Base-by-base conservation (phyloP, 2,888 invertebrate genomes). In the Fissipunctia ypsillon region DNA sequence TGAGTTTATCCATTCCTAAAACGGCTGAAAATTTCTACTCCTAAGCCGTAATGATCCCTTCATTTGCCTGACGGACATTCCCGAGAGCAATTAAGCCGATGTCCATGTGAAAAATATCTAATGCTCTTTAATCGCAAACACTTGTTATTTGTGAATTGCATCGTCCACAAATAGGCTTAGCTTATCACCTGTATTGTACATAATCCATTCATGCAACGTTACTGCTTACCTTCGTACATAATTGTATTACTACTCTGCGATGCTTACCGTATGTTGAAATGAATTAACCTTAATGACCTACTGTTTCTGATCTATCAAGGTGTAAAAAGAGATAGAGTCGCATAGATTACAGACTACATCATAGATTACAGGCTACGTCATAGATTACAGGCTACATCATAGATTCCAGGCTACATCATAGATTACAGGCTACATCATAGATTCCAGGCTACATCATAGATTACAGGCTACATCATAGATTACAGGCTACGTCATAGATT, bases 171-270 rank as follows among this genome's bases (percentile, higher is more conserved):
- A 70, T 73, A 76, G 76, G 81, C 73, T 82, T 76, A 83, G 69
- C 75, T 76, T 77, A 69, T 68, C 75, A 56, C 65, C 81, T 71
- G 56, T 73, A 76, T 65, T 52, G 67, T 19, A 14, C 57, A 54
- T 88, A 87, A 88, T 88, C 84, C 86, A 72, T 74, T 81, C 76
- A 79, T 75, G 52, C 56, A 59, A 7, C 73, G 81, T 71, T 78
- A 83, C 81, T 76, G 68, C 85, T 88, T 80, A 83, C 90, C 90
- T 88, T 88, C 88, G 59, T 38, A 31, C 60, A 50, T 90, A 90
- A 90, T 90, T 88, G 87, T 80, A 90, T 90, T 90, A 90, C 71
- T 67, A 35, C 68, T 76, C 41, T 71, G 38, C 56, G 43, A 57
- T 64, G 61, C 73, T 66, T 60, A 60, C 61, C 54, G 31, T 57